Base-by-base conservation (phyloP, 1,140 invertebrate genomes). In the Protaetia brevitarsis region DNA sequence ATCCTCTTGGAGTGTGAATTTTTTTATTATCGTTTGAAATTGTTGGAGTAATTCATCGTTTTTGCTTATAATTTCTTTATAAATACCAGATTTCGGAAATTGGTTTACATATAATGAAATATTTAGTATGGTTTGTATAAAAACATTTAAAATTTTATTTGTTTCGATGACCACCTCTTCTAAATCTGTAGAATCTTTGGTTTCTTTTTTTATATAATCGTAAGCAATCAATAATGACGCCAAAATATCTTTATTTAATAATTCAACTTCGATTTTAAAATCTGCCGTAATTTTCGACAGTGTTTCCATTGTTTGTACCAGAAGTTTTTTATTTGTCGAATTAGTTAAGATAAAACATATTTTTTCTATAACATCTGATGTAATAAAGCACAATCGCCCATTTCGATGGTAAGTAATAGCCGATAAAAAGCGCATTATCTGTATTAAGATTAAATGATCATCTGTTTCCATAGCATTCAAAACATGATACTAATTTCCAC, bases 341-440 rank as follows among this genome's bases (percentile, higher is more conserved):
- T 87, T 89, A 62, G 80, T 80, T 51, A 91, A 76, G 66, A 91
- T 87, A 71, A 87, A 89, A 68, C 77, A 81, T 23, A 90, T 72
- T 68, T 82, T 77, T 31, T 81, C 76, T 3, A 84, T 80, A 65
- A 88, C 81, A 41, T 82, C 72, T 28, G 75, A 77, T 30, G 81
- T 77, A 34, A 78, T 76, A 41, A 86, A 82, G 64, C 79, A 70
- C 6, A 81, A 66, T 41, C 80, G 63, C 5, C 10, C n/a, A 64
- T 81, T 77, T 8, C 74, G 76, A 41, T 83, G 76, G 13, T 85
- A 81, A 7, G 80, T 69, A 31, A 80, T 75, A 5, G 82, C 81
- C 73, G 84, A 84, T 21, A 89, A 79, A 6, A 91, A 77, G 34
- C 89, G 79, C 68, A 91, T 80, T 28, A 90, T 70, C 78, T 91